Evolutionary conservation across 2,797 vertebrate species (phyloP), one percentile per base, ranked within the genome.

Genomic region (Novumbra hubbsi): DNA sequence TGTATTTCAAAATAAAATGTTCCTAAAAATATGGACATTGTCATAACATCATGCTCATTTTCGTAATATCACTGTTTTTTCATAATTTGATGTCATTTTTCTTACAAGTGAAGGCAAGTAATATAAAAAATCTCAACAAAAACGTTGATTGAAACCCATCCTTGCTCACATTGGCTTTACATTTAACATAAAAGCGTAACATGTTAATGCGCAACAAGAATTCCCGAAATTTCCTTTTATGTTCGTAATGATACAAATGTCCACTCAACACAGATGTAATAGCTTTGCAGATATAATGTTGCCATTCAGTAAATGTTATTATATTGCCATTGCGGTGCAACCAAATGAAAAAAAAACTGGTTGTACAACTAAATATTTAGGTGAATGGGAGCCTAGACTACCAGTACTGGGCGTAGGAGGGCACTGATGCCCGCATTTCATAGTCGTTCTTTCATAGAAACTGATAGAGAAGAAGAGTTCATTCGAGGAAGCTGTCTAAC

Each of bases 401-500:
- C n/a, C 52, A 55, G 52, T n/a, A 55, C 19, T 55, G 52, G 52
- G 3, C 52, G n/a, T 55, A 55, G 52, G 52, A 55, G n/a, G 52
- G 52, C 52, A 55, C 19, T 21, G 52, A 55, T 55, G 52, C 19
- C n/a, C 52, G n/a, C 19, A 8, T n/a, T 55, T 55, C 52, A 55
- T 55, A 21, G 19, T 21, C n/a, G 34, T 38, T 55, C 8, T 55
- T 19, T 21, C 52, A 55, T n/a, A 8, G 52, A 8, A 21, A 55
- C n/a, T 55, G 17, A 77, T 57, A 17, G 38, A 11, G n/a, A 79
- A 14, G 27, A 62, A 21, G 15, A 28, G 11, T 27, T 79, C 68
- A 67, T 1, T 34, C 19, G n/a, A 52, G 19, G 50, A 60, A 86
- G 87, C 86, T 88, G 88, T 81, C 84, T 45, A 45, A 45, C 41